Evolutionary conservation across 2,797 vertebrate genomes (phyloP).

Genomic region (Girardinus metallicus): DNA sequence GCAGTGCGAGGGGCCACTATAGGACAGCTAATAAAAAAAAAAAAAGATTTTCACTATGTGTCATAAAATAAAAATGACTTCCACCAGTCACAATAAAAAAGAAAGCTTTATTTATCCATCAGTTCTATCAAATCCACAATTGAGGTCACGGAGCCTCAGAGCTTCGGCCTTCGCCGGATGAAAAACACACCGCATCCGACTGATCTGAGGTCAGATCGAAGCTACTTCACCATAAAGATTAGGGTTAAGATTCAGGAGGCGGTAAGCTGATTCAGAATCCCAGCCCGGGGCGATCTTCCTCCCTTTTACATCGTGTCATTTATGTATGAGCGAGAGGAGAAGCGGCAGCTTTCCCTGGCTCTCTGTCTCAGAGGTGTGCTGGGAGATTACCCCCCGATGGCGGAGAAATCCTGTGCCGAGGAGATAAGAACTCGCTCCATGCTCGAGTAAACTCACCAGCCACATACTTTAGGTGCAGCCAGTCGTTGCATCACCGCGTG

Average conservation of each 20-base stretch:
- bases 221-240: slow-evolving; percentile 52
- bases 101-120: slow-evolving; percentile 10
- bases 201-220: slow-evolving; percentile 57
- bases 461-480: slow-evolving; percentile 27
- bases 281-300: slow-evolving; percentile 42
- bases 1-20: no score
- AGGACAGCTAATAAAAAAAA: background rate
- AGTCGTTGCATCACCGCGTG: slow-evolving; percentile 2
- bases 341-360: slow-evolving; percentile 69
- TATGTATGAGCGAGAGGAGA: slow-evolving; percentile 65
- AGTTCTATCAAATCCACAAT: slow-evolving; percentile 12
- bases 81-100: background rate
- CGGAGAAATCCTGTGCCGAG: slow-evolving; percentile 74
- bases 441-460: slow-evolving; percentile 14
- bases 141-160: background rate
- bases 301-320: slow-evolving; percentile 63
- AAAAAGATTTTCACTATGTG: background rate
- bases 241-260: slow-evolving; percentile 61
- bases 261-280: slow-evolving; percentile 61
- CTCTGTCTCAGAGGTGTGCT: slow-evolving; percentile 65
- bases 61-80: slow-evolving; percentile 11
- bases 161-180: slow-evolving; percentile 8
- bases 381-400: slow-evolving; percentile 77
- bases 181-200: slow-evolving; percentile 21
- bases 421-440: slow-evolving; percentile 75